Conservation (phyloP, 2,113 vertebrate genomes). For the Fulica atra region DNA sequence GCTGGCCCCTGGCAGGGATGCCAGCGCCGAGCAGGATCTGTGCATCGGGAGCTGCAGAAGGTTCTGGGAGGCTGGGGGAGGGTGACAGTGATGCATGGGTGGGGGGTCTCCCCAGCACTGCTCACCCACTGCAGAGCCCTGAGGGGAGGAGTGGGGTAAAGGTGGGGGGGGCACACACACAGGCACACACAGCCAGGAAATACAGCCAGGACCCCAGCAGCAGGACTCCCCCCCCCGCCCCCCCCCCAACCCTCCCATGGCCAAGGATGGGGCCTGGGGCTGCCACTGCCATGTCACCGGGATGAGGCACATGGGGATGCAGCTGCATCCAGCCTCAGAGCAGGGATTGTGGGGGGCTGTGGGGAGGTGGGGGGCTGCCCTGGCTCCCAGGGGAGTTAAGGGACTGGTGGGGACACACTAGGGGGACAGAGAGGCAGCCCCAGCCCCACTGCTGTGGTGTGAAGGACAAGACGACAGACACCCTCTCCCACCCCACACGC, state of each 20-base stretch:
- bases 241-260: not conserved
- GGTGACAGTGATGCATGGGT: no score
- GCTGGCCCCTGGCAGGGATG: not conserved
- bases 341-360: not conserved
- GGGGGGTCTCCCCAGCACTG: not conserved
- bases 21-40: accelerated
- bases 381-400: not conserved
- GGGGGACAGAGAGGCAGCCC: not conserved
- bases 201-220: not conserved
- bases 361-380: not conserved
- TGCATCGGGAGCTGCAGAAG: not conserved
- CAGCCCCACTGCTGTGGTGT: not conserved
- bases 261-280: not conserved
- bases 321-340: not conserved
- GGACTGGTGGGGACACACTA: not conserved
- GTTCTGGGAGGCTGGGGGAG: not conserved
- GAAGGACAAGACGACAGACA: constrained; percentile 43
- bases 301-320: accelerated
- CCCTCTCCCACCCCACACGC: not conserved
- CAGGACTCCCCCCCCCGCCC: not conserved
- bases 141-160: not conserved
- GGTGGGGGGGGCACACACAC: not conserved
- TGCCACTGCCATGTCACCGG: accelerated
- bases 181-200: not conserved
- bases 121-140: not conserved